phyloP scores from a whole-genome alignment of 2,113 vertebrate species.

The Leucosticte australis region DNA sequence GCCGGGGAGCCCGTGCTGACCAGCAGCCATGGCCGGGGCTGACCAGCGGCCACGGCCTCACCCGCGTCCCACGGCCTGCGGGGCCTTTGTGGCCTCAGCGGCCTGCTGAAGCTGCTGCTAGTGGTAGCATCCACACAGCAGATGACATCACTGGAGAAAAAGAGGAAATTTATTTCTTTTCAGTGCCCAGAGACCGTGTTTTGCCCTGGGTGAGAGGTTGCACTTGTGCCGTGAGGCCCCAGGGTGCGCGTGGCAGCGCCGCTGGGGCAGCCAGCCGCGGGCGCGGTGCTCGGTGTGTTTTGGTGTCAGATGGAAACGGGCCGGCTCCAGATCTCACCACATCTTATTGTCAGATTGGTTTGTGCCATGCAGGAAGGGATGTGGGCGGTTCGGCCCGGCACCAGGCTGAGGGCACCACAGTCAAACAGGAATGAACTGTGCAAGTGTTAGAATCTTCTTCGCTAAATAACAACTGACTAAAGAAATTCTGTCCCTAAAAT shows the following conservation, averaged over 20 bases:
- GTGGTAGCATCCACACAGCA: accelerated
- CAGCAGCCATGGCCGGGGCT: background rate
- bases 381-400: accelerated
- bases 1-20: no score
- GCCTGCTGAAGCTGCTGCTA: background rate
- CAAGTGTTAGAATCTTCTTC: no score
- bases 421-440: background rate
- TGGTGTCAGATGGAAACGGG: accelerated
- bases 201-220: background rate
- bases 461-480: background rate
- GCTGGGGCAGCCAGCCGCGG: accelerated
- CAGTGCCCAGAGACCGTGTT: background rate
- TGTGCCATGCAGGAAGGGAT: accelerated
- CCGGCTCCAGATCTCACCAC: background rate
- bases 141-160: background rate
- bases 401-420: accelerated
- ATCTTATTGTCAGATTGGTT: no score
- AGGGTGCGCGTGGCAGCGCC: accelerated
- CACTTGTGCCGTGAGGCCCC: accelerated
- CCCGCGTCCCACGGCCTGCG: accelerated
- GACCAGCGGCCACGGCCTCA: background rate
- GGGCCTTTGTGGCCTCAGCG: accelerated
- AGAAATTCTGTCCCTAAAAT: background rate
- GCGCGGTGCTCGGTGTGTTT: accelerated
- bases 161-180: background rate